Evolutionary conservation across 2,113 vertebrate genomes (phyloP).

Genomic region (Heloderma charlesbogerti): DNA sequence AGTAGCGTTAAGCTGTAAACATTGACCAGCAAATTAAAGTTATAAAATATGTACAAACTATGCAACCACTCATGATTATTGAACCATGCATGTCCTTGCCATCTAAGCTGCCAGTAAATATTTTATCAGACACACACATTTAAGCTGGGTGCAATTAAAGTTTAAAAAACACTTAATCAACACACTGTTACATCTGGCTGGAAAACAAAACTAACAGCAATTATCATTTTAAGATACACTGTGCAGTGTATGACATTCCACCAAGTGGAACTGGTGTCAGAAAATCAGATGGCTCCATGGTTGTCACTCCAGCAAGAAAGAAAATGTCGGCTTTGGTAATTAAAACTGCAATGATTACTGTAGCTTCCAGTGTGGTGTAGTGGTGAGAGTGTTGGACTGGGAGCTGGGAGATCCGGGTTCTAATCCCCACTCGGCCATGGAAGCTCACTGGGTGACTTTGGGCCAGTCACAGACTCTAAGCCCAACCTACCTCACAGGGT

Average conservation of each 20-base stretch:
- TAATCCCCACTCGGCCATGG: too few species aligned
- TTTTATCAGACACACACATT: conserved; percentile 64
- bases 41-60: conserved; percentile 62
- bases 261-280: conserved; percentile 29
- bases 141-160: conserved; percentile 65
- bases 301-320: conserved; percentile 6
- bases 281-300: neutral
- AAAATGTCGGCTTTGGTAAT: conserved; percentile 36
- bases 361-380: too few species aligned
- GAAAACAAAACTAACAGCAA: conserved; percentile 59
- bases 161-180: conserved; percentile 61
- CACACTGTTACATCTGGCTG: conserved; percentile 56
- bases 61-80: conserved; percentile 40
- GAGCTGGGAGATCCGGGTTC: too few species aligned
- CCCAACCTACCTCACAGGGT: too few species aligned
- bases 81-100: conserved; percentile 37
- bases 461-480: too few species aligned
- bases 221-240: conserved; percentile 50
- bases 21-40: conserved; percentile 67
- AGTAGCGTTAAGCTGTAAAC: conserved; percentile 39
- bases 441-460: too few species aligned
- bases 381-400: too few species aligned
- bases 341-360: neutral
- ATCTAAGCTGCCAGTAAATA: conserved; percentile 62
- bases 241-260: conserved; percentile 10